Percentiles rank a stretch among this genome's conserved stretches.
These are phyloP conservation scores for Labrus mixtus DNA, from an alignment of 2,113 vertebrate species.

Conservation along the genomic window DNA sequence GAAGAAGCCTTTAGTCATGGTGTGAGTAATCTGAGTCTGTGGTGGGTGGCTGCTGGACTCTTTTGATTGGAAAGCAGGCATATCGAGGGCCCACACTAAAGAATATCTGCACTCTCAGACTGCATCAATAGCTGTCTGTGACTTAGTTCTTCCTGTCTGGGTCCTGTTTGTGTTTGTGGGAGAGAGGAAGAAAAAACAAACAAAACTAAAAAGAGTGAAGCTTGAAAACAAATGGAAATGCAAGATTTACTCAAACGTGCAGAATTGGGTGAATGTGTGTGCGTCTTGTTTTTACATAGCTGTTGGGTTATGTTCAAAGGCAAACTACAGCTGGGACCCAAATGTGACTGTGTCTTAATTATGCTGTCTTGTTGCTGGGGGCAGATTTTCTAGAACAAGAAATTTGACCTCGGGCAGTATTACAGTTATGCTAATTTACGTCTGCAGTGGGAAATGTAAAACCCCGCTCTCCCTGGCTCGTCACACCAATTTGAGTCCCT, in stretches of 20 bases:
- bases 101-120: conserved; percentile 12
- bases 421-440: conserved; percentile 70
- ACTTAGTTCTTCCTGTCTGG: conserved; percentile 20
- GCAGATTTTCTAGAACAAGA: conserved; percentile 70
- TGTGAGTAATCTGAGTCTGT: conserved; percentile 42
- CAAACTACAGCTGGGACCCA: conserved; percentile 52
- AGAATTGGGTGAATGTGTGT: conserved; percentile 15
- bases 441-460: conserved; percentile 65
- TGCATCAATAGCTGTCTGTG: conserved; percentile 32
- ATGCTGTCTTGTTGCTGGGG: conserved; percentile 43
- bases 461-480: conserved; percentile 51
- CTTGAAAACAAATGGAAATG: not conserved
- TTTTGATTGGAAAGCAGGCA: conserved; percentile 32
- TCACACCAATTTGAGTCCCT: conserved; percentile 57
- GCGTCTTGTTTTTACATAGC: conserved; percentile 24
- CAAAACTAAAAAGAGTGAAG: not conserved
- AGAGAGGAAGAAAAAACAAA: not conserved
- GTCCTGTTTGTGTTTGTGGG: conserved; percentile 8
- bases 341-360: conserved; percentile 65
- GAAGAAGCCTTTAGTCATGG: conserved; percentile 51
- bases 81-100: conserved; percentile 25
- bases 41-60: conserved; percentile 38
- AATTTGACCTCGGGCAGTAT: conserved; percentile 67
- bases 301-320: conserved; percentile 39
- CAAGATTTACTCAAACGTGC: conserved; percentile 13